Conservation (phyloP, 2,888 invertebrate genomes). For the Tetragnatha montana region DNA sequence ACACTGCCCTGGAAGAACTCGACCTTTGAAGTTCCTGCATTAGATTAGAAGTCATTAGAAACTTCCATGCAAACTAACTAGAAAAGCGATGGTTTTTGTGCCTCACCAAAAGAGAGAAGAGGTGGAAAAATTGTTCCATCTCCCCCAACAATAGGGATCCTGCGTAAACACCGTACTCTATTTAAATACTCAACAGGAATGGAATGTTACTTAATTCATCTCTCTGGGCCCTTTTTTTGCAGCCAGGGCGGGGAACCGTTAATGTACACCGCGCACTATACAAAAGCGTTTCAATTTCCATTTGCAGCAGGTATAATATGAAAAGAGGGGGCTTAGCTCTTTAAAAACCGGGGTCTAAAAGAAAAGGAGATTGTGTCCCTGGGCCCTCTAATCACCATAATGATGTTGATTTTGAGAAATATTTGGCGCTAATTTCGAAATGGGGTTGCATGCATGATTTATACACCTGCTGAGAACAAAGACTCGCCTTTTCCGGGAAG, state of each 20-base stretch:
- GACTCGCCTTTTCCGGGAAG: neutral
- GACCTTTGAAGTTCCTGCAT: neutral
- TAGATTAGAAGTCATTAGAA: neutral
- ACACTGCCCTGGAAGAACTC: neutral
- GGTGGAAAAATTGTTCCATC: neutral
- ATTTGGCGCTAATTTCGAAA: conserved; percentile 63
- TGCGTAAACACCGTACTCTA: conserved; percentile 3
- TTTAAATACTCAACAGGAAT: neutral
- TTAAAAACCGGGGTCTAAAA: neutral
- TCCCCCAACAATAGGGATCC: conserved; percentile 6
- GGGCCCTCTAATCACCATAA: conserved; percentile 64
- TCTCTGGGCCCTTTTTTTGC: conserved; percentile 1
- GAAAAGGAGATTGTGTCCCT: conserved; percentile 39
- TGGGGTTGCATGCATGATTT: conserved; percentile 50
- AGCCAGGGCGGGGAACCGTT: conserved; percentile 11
- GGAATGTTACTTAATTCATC: conserved; percentile 17
- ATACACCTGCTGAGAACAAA: conserved; percentile 43
- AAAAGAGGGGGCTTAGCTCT: conserved; percentile 12
- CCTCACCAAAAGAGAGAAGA: neutral
- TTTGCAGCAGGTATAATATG: conserved; percentile 36
- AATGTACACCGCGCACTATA: conserved; percentile 23
- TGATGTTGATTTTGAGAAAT: conserved; percentile 67
- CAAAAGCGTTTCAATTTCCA: conserved; percentile 62
- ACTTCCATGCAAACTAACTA: neutral
- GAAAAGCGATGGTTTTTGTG: neutral